Base-by-base conservation (phyloP, 2,113 vertebrate species). In the Coreoperca whiteheadi region DNA sequence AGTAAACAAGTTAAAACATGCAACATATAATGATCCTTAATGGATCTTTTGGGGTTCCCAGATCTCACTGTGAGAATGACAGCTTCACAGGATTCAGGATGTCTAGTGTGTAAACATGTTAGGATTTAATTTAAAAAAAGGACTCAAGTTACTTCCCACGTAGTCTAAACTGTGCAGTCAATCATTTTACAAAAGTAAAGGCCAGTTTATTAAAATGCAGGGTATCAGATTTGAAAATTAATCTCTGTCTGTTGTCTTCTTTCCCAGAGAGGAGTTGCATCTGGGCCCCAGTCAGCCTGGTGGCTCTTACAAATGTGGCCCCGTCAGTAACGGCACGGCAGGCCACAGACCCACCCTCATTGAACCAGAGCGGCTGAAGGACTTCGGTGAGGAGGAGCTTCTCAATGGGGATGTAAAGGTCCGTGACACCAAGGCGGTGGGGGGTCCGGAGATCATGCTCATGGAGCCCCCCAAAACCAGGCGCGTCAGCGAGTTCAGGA, bases 341-440 rank as follows among this genome's bases (percentile, higher is more conserved):
- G 86, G 87, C 20, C 91, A 92, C 71, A 93, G 92, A 50, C 73
- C 93, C 23, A 94, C 94, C 6, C 93, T 96, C 43, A 97, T 97
- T 28, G 94, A 96, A 73, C 97, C 96, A 0, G 97, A 98, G 74
- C 95, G 97, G 51, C 94, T 98, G 81, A 97, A 97, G 89, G 97
- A 96, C 91, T 98, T 97, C 87, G 97, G 95, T 3, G 97, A 97
- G 77, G 97, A 98, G 77, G 96, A 97, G 53, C 96, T 94, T 54
- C 72, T 97, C 56, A 96, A 97, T 0, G 96, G 96, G 10, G 95
- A 96, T 0, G 94, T 96, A 74, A 97, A 85, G 89, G 92, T 94
- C n/a, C 90, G 92, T 69, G 92, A 96, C 83, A 94, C 93, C 87
- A 96, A 93, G 79, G 93, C 96, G 48, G 61, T 85, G 10, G 93